These are phyloP conservation scores for Bothrops jararaca DNA, from an alignment of 2,113 vertebrate species.

Conservation along the genomic window DNA sequence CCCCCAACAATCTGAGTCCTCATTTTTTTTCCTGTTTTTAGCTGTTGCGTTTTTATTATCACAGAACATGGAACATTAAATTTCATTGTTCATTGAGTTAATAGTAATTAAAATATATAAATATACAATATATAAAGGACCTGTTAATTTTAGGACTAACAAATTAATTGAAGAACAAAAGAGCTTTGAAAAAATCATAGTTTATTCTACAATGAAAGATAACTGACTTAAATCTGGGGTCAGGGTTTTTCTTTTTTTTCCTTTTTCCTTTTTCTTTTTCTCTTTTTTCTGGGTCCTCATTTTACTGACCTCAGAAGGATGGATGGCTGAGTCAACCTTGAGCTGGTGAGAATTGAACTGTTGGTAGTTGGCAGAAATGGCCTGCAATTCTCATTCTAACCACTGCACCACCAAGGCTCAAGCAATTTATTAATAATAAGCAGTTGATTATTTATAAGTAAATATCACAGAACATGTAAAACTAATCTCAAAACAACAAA, in stretches of 20 bases:
- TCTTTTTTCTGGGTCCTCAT: neutral
- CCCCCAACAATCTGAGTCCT: neutral
- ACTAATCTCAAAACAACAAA: neutral
- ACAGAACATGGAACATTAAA: too few relatives aligned
- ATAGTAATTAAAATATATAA: too few relatives aligned
- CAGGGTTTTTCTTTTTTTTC: too few relatives aligned
- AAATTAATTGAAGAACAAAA: too few relatives aligned
- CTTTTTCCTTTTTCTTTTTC: too few relatives aligned
- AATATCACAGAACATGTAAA: neutral
- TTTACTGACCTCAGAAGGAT: neutral
- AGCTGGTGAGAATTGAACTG: neutral
- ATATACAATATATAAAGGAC: too few relatives aligned
- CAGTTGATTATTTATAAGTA: neutral
- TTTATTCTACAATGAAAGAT: too few relatives aligned
- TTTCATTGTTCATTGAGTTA: too few relatives aligned
- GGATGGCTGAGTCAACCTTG: neutral
- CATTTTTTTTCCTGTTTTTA: neutral
- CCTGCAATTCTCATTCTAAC: neutral
- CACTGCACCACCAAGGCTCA: neutral
- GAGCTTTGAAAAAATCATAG: too few relatives aligned
- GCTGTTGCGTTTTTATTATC: too few relatives aligned
- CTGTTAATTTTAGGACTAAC: too few relatives aligned
- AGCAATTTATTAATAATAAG: neutral
- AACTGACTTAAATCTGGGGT: too few relatives aligned
- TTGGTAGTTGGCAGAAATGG: neutral